These are phyloP conservation scores for Epsilonema sp. DNA, from an alignment of 2,888 invertebrate genomes.

Conservation along the genomic window DNA sequence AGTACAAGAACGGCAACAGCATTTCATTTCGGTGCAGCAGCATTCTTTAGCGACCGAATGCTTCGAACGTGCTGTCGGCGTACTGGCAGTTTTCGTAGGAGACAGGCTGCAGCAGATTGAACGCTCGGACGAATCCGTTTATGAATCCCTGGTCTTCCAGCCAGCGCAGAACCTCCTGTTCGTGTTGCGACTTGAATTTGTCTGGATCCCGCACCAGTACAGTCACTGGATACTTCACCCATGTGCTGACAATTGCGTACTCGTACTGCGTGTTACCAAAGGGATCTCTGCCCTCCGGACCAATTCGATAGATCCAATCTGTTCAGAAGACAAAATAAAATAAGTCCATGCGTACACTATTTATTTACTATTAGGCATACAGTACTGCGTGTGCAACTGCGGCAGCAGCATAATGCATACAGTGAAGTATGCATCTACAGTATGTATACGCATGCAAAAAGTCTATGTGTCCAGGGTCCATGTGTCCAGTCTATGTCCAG, in stretches of 20 bases:
- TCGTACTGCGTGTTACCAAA: conserved; percentile 30
- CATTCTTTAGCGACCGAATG: conserved; percentile 18
- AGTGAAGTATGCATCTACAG: no score
- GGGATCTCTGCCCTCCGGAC: conserved; percentile 27
- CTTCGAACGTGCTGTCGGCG: conserved; percentile 27
- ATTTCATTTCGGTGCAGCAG: no score
- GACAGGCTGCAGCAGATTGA: conserved; percentile 27
- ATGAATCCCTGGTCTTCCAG: conserved; percentile 26
- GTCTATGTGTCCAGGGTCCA: no score
- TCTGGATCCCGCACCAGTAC: conserved; percentile 29
- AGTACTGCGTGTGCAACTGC: no score
- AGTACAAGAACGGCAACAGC: no score
- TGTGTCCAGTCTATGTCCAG: no score
- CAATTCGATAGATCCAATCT: conserved; percentile 30
- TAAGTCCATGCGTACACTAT: no score
- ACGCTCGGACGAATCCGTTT: conserved; percentile 28
- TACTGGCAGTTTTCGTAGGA: conserved; percentile 26
- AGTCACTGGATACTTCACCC: conserved; percentile 29
- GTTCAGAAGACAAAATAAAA: conserved; percentile 9
- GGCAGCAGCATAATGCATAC: no score
- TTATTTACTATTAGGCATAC: no score
- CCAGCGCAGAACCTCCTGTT: conserved; percentile 19
- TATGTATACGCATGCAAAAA: no score
- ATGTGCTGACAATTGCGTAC: conserved; percentile 26
- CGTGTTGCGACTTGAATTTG: conserved; percentile 25